phyloP scores from a whole-genome alignment of 2,113 vertebrate genomes.

The Osmerus mordax region DNA sequence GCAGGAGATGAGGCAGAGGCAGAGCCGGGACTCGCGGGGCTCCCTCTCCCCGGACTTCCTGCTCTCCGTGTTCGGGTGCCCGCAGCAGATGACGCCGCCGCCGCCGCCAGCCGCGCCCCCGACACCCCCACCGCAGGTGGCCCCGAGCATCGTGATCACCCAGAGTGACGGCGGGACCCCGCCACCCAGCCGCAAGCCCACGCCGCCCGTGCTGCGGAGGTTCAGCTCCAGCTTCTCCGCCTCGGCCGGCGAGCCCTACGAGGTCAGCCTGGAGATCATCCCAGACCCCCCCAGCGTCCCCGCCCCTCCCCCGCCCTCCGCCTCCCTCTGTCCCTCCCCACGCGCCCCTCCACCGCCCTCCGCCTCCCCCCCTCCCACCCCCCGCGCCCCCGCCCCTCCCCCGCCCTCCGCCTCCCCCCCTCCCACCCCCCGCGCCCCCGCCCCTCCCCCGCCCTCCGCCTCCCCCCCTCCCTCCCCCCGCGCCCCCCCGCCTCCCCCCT shows the following conservation, averaged over 20 bases:
- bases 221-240: conserved; percentile 70
- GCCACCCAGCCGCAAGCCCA: conserved; percentile 62
- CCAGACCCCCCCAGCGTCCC: conserved; percentile 72
- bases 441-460: conserved; percentile 35
- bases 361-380: conserved; percentile 26
- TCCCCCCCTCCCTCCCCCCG: conserved; percentile 15
- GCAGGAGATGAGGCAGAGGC: conserved; percentile 66
- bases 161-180: conserved; percentile 71
- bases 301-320: conserved; percentile 57
- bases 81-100: too few species aligned
- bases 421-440: conserved; percentile 1
- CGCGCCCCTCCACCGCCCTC: conserved; percentile 16
- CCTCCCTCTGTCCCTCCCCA: conserved; percentile 35
- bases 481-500: conserved; percentile 5
- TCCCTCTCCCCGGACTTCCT: conserved; percentile 58
- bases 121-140: conserved; percentile 51
- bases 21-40: conserved; percentile 58
- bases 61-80: conserved; percentile 60
- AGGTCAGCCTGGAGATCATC: conserved; percentile 70
- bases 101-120: conserved; percentile 36
- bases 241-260: conserved; percentile 60
- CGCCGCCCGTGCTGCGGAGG: conserved; percentile 69
- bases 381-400: conserved; percentile 17
- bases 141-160: conserved; percentile 64
- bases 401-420: conserved; percentile 32